Conservation (phyloP, 2,113 vertebrate species). For the Rousettus leschenaultii region DNA sequence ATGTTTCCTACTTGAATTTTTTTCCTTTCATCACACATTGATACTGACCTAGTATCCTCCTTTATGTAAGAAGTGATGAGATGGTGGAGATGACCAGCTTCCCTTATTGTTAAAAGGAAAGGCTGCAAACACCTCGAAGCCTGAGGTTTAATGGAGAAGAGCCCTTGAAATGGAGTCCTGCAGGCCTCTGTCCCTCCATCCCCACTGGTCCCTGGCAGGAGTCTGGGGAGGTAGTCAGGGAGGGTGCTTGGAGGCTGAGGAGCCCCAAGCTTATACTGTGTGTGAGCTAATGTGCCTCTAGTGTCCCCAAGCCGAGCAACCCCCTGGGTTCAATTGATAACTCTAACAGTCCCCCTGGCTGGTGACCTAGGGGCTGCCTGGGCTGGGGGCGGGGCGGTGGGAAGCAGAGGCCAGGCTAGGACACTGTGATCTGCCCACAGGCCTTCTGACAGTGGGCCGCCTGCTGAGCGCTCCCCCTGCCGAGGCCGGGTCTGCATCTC, state of each 20-base stretch:
- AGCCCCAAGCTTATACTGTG: background rate
- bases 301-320: background rate
- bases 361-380: background rate
- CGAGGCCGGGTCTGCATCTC: slow-evolving; percentile 92
- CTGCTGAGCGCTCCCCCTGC: slow-evolving; percentile 87
- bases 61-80: background rate
- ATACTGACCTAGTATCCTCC: background rate
- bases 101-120: background rate
- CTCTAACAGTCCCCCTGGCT: background rate
- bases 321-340: background rate
- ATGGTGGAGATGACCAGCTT: background rate
- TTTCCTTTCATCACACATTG: background rate
- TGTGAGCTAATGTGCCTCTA: background rate
- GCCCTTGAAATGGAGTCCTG: background rate
- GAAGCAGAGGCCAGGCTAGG: background rate
- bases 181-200: background rate
- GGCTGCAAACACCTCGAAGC: background rate
- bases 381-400: background rate
- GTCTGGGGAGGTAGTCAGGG: background rate
- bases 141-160: background rate
- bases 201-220: background rate
- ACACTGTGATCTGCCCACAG: slow-evolving; percentile 75
- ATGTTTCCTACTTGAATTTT: background rate
- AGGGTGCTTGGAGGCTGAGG: background rate
- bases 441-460: slow-evolving; percentile 88